Evolutionary conservation across 2,113 vertebrate genomes (phyloP), one percentile per base, ranked within the genome.

Genomic region (Gadus macrocephalus): DNA sequence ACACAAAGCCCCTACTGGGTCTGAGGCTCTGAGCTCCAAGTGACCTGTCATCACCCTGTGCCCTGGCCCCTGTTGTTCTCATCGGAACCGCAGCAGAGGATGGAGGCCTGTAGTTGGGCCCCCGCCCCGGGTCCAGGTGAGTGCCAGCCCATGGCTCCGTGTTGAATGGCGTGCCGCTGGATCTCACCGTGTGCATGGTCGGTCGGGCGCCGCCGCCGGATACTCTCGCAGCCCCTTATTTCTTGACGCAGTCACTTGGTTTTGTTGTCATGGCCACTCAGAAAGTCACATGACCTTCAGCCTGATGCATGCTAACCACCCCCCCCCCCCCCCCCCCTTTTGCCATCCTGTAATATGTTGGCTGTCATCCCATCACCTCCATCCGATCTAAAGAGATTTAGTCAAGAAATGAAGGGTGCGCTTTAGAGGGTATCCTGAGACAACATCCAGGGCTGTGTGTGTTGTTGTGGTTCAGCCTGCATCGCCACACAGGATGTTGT

Each of bases 11-110:
- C 62, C 7, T 83, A 78, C 69, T 65, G 78, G 74, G 66, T 62
- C 81, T 72, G 66, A 75, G 78, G 74, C 64, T 62, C 81, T 72
- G 66, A 75, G 73, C 78, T 86, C 73, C 64, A 20, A 85, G 78
- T 92, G 87, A 92, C 83, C 79, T 91, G 83, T 91, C 85, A 80
- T 87, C 83, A 86, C 85, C 92, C 87, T 92, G 85, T 90, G 83
- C 89, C 88, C 89, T 86, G 86, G 83, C 85, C 81, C 64, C 70
- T 69, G 70, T 67, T 75, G 20, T 74, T 81, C 77, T 79, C 83
- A 72, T 70, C 78, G 89, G 88, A 91, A 91, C 90, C 87, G 92
- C 90, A 91, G 92, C 92, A 91, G 91, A 91, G 91, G 91, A 78
- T 91, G 90, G 91, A 92, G 83, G 86, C 92, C 85, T 91, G 90